Evolutionary conservation across 53 echinoderm and acorn worm species (phyloP), one percentile per base, ranked within the genome.

Genomic region (Actinopyga echinites): DNA sequence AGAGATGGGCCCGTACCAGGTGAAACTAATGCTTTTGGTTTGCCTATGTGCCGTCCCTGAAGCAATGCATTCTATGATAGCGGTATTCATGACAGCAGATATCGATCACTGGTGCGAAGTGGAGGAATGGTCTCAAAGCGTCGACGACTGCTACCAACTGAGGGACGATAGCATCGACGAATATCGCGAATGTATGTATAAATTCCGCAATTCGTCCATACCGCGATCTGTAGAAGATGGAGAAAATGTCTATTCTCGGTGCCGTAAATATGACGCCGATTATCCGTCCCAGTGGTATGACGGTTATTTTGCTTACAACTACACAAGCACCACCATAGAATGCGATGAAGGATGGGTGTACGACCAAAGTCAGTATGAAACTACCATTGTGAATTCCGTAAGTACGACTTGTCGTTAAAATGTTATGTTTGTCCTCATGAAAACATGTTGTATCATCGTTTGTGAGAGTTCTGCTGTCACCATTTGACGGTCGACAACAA

Each of bases 261-360:
- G 81, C 35, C 10, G 34, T 25, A 80, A 80, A 62, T 80, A 80
- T 36, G 81, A 60, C 25, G 30, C 81, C 6, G 37, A 34, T n/a
- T 80, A 80, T 29, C 81, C 81, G 25, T n/a, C 25, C 12, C 2
- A 57, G 29, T 80, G 63, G 60, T 61, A 59, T 17, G 63, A 80
- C 24, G 60, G 63, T 6, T 80, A 61, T 30, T 37, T 25, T 24
- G 81, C 81, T 3, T 23, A 1, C 32, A 36, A 35, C 21, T 38
- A 19, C 13, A 80, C 81, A 4, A 80, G 61, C 31, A 4, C 17
- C 0, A 63, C 81, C 34, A 60, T 24, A 26, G 36, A 59, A 6
- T 80, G 81, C 35, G 81, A 80, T 24, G 35, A 80, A 62, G 81
- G 81, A 6, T 80, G 81, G 81, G 81, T 61, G 2, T 80, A 80